Base-by-base conservation (phyloP, 2,113 vertebrate genomes). In the Nyctibius bracteatus region DNA sequence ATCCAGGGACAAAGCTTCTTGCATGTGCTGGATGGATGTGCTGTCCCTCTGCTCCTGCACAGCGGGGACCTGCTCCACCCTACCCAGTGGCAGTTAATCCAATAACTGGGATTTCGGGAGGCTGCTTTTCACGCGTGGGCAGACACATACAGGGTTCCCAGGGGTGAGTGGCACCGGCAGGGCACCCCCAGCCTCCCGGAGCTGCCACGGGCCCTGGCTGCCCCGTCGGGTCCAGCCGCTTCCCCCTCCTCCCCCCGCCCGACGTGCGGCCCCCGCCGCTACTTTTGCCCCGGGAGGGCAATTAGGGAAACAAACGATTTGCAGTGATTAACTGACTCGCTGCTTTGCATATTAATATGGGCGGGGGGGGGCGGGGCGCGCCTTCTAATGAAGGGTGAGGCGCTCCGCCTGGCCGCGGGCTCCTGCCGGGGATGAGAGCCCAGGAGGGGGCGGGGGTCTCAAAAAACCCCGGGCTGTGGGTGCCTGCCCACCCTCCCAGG, bases 301-400 rank as follows among this genome's bases (percentile, higher is more conserved):
- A 99, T 99, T 98, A 99, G 98, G 98, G 98, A 99, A 98, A 98
- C 97, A 98, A 99, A 98, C 98, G 98, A 98, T 98, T 98, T 98
- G 97, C 98, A 96, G 98, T 98, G 97, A 99, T 99, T 98, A 99
- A 97, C 98, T 96, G 98, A 96, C 98, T 98, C 96, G 97, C 98
- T 97, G 98, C 98, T 99, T 98, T 99, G 98, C 98, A 98, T 99
- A 98, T 98, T 98, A 98, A 99, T 98, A 96, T n/a, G n/a, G n/a
- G n/a, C n/a, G n/a, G n/a, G n/a, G n/a, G n/a, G n/a, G n/a, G n/a
- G 97, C 97, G 97, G 98, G 97, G 96, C 98, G 97, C 97, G 97
- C 96, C 98, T 98, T 98, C 98, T 98, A 98, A 98, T 98, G 99
- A 98, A 97, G 97, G 97, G 97, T 98, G 97, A 97, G 98, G 98